Conservation (phyloP, 2,113 vertebrate genomes). For the Osmerus mordax region DNA sequence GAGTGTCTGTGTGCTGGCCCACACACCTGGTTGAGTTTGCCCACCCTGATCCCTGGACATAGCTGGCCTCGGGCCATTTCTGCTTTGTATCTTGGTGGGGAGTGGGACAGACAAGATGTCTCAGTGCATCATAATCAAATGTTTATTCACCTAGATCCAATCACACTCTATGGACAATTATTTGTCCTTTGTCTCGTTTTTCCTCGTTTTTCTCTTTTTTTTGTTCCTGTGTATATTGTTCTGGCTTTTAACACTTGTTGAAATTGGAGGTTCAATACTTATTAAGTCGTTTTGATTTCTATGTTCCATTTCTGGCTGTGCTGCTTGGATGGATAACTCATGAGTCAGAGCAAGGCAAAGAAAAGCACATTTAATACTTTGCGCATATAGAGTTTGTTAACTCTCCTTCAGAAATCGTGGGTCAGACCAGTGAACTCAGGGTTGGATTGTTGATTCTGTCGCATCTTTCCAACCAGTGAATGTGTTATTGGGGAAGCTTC, state of each 20-base stretch:
- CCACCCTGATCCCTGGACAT: neutral
- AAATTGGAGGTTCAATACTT: too few species aligned
- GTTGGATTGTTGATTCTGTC: too few species aligned
- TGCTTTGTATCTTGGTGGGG: neutral
- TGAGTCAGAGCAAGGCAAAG: too few species aligned
- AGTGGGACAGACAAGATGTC: constrained; percentile 32
- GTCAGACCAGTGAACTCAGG: too few species aligned
- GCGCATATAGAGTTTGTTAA: too few species aligned
- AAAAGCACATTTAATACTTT: too few species aligned
- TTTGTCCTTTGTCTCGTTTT: neutral
- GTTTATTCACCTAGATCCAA: neutral
- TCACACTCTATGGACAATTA: constrained; percentile 12
- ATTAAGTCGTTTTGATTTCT: too few species aligned
- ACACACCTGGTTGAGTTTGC: neutral
- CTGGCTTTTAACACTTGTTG: neutral
- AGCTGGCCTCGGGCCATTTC: neutral
- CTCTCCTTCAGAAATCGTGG: too few species aligned
- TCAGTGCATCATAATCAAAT: constrained; percentile 25
- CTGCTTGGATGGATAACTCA: too few species aligned
- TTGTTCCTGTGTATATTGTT: neutral
- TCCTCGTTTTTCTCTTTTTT: neutral
- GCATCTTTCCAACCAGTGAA: too few species aligned
- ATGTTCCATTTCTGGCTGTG: too few species aligned
- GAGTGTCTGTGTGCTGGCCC: neutral
- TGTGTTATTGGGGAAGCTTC: too few species aligned